These are phyloP conservation scores for Pyxicephalus adspersus DNA, from an alignment of 2,113 vertebrate genomes.

Conservation along the genomic window DNA sequence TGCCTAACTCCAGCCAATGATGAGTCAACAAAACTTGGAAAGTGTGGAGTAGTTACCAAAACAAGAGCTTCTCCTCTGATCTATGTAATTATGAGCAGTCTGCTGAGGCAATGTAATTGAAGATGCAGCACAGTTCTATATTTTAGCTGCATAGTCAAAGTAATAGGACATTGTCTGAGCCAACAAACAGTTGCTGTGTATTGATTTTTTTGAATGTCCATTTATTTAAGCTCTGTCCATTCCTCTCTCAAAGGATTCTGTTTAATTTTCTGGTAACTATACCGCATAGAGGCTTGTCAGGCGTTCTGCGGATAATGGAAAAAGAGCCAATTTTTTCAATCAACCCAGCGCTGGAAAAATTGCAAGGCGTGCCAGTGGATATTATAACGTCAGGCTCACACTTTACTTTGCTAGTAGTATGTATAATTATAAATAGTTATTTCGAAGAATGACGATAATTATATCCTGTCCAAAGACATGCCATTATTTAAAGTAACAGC, in stretches of 20 bases:
- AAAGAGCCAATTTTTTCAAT: slow-evolving; percentile 59
- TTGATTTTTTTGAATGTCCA: slow-evolving; percentile 60
- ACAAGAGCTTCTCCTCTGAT: not conserved
- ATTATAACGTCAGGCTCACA: not conserved
- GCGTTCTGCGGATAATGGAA: slow-evolving; percentile 65
- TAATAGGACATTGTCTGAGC: slow-evolving; percentile 55
- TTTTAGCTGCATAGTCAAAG: slow-evolving; percentile 42
- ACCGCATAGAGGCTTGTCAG: slow-evolving; percentile 50
- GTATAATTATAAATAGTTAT: too few relatives aligned
- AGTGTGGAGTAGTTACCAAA: too few relatives aligned
- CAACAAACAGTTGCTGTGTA: slow-evolving; percentile 60
- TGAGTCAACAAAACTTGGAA: not conserved
- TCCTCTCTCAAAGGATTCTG: slow-evolving; percentile 42
- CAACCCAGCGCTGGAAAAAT: slow-evolving; percentile 46
- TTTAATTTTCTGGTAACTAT: slow-evolving; percentile 57
- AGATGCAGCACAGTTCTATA: slow-evolving; percentile 11
- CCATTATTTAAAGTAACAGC: too few relatives aligned
- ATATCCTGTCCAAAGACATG: too few relatives aligned
- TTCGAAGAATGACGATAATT: too few relatives aligned
- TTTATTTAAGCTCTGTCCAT: slow-evolving; percentile 59
- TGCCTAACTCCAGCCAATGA: not conserved
- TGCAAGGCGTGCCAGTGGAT: too few relatives aligned
- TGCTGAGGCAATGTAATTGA: slow-evolving; percentile 18
- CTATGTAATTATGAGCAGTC: slow-evolving; percentile 13
- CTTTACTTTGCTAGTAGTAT: too few relatives aligned